phyloP scores from a whole-genome alignment of 1,140 invertebrate species.

The Leguminivora glycinivorella region DNA sequence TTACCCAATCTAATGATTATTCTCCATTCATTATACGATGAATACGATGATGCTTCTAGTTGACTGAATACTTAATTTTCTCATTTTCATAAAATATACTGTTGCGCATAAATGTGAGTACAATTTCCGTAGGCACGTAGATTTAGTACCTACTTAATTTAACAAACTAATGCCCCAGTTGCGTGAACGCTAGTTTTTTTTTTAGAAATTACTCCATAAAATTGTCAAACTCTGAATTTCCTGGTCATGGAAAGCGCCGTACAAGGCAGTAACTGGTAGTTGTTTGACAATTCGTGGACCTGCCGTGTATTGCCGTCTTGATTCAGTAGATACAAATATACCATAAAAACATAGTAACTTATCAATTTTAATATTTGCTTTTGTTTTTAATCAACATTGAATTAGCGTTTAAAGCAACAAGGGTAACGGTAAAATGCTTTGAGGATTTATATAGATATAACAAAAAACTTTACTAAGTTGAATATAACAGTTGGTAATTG shows the following conservation, averaged over 20 bases:
- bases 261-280: too few species aligned
- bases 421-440: background rate
- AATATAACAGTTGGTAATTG: background rate
- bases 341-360: background rate
- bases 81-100: too few species aligned
- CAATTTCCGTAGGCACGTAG: too few species aligned
- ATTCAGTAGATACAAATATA: too few species aligned
- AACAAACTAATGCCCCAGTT: background rate
- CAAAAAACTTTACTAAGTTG: background rate
- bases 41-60: background rate
- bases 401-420: conserved; percentile 2
- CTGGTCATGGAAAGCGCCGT: too few species aligned
- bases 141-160: background rate
- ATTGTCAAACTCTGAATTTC: too few species aligned
- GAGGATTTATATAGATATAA: background rate
- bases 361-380: background rate
- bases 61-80: background rate
- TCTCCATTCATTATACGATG: too few species aligned
- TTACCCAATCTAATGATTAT: background rate
- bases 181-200: conserved; percentile 5
- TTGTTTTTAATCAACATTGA: background rate
- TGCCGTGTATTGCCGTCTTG: too few species aligned
- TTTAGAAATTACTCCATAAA: background rate
- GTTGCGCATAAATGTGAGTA: too few species aligned
- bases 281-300: too few species aligned